Percentiles rank a stretch among this genome's conserved stretches.
These are phyloP conservation scores for Lithobates sylvaticus DNA, from an alignment of 2,797 vertebrate species.

Conservation along the genomic window DNA sequence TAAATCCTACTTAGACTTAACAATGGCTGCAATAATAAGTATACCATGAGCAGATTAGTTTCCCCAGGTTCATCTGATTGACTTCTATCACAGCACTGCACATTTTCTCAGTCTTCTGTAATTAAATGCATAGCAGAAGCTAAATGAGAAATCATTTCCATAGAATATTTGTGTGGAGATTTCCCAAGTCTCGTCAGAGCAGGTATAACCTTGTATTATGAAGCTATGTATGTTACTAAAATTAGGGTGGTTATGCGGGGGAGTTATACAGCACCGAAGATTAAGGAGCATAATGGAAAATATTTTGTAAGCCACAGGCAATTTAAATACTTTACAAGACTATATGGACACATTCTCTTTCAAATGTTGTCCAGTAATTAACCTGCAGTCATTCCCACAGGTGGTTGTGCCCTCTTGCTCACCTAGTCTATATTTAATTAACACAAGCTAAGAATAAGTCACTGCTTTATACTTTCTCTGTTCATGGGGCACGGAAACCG, in stretches of 20 bases:
- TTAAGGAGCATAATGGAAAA: slow-evolving; percentile 27
- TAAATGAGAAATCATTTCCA: slow-evolving; percentile 53
- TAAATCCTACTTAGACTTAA: slow-evolving; percentile 28
- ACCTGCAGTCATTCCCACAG: slow-evolving; percentile 9
- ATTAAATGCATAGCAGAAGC: slow-evolving; percentile 58
- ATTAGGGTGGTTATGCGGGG: slow-evolving; percentile 4
- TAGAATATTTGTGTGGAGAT: slow-evolving; percentile 39
- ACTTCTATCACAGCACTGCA: slow-evolving; percentile 37
- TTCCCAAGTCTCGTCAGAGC: slow-evolving; percentile 35
- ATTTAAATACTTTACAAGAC: slow-evolving; percentile 23
- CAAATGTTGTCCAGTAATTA: neutral
- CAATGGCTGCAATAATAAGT: slow-evolving; percentile 46
- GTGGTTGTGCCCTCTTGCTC: neutral
- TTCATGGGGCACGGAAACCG: neutral
- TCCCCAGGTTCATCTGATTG: slow-evolving; percentile 49
- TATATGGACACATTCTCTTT: neutral
- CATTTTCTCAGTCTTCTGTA: slow-evolving; percentile 56
- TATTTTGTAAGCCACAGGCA: slow-evolving; percentile 13
- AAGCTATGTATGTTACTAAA: slow-evolving; percentile 24
- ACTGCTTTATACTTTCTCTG: neutral
- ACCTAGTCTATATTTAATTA: neutral
- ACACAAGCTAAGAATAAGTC: neutral
- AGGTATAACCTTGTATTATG: slow-evolving; percentile 50
- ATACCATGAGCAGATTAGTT: slow-evolving; percentile 45
- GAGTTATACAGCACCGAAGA: slow-evolving; percentile 18